These are phyloP conservation scores for Drosophila cardini DNA, from an alignment of 1,140 invertebrate genomes.

Conservation along the genomic window DNA sequence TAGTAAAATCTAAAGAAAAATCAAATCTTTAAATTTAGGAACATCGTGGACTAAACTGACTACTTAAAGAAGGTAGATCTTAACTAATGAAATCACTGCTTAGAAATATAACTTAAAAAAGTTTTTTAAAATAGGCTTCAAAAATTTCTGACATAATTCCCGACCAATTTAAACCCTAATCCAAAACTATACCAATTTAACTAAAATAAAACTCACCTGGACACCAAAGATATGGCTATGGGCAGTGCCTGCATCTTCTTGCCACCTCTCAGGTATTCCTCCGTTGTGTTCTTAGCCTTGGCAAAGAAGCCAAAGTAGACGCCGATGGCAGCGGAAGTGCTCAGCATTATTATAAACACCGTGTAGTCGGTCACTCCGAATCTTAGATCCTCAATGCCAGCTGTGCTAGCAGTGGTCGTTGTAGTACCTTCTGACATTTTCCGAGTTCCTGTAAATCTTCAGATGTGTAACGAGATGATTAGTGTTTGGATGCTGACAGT, in stretches of 20 bases:
- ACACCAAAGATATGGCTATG: constrained; percentile 88
- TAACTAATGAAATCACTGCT: too few relatives aligned
- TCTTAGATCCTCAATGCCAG: constrained; percentile 31
- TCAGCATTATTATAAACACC: constrained; percentile 87
- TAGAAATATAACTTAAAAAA: too few relatives aligned
- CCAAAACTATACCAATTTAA: too few relatives aligned
- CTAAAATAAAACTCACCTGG: too few relatives aligned
- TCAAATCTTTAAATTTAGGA: too few relatives aligned
- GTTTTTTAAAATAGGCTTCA: too few relatives aligned
- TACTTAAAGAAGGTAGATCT: too few relatives aligned
- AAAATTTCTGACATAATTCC: too few relatives aligned
- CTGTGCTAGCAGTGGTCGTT: constrained; percentile 18
- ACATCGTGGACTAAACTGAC: too few relatives aligned
- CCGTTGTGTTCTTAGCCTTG: constrained; percentile 81
- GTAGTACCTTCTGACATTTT: constrained; percentile 37
- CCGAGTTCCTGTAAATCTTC: background rate
- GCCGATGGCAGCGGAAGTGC: constrained; percentile 87
- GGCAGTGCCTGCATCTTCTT: constrained; percentile 88
- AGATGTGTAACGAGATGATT: background rate
- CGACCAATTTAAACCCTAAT: too few relatives aligned
- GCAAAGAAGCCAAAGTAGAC: constrained; percentile 88
- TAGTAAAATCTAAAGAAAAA: too few relatives aligned
- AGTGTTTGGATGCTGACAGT: constrained; percentile 43
- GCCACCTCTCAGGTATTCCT: constrained; percentile 87
- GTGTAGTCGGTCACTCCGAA: constrained; percentile 86